Base-by-base conservation (phyloP, 2,797 vertebrate genomes). In the Micromesistius poutassou region DNA sequence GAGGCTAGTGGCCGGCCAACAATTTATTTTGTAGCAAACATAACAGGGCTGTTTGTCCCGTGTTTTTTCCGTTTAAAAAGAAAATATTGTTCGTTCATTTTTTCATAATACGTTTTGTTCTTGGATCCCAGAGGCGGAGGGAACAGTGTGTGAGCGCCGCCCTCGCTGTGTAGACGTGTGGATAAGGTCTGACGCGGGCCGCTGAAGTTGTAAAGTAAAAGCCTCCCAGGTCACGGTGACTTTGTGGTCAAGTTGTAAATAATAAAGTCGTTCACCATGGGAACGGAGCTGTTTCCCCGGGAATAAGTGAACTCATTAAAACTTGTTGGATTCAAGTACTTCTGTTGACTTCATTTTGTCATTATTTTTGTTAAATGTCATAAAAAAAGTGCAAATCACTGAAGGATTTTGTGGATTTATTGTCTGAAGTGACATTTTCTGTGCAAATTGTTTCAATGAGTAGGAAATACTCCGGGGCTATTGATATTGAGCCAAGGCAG, bases 171-270 rank as follows among this genome's bases (percentile, higher is more conserved):
- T 82, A 74, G 81, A 85, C 88, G 86, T 93, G 91, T 92, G 93
- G 91, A 94, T 93, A 92, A 88, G 78, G 77, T 82, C 86, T 84
- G 83, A 87, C 83, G 89, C 80, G 90, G 87, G 83, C 86, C 84
- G 83, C 71, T 81, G 82, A 9, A 83, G 82, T 86, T 90, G 78
- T 90, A 80, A 89, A 86, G 83, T 86, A 89, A 87, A 55, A n/a
- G 81, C 89, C 79, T 85, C 88, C 85, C 73, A 73, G 93, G 95
- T 94, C 96, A 93, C 90, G 6, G 22, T 25, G 28, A 87, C 91
- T 91, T 89, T 94, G 92, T 93, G 94, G 93, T 95, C 92, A 93
- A 95, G 94, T 90, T 94, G 95, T 96, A 96, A 94, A 94, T 94
- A 94, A 89, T 93, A 79, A 88, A 94, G 93, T 92, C 14, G 30